A percentile compares a stretch with the other conserved stretches of the same genome.
These are phyloP conservation scores for Calameuta idolon DNA, from an alignment of 2,888 invertebrate species.

Conservation along the genomic window DNA sequence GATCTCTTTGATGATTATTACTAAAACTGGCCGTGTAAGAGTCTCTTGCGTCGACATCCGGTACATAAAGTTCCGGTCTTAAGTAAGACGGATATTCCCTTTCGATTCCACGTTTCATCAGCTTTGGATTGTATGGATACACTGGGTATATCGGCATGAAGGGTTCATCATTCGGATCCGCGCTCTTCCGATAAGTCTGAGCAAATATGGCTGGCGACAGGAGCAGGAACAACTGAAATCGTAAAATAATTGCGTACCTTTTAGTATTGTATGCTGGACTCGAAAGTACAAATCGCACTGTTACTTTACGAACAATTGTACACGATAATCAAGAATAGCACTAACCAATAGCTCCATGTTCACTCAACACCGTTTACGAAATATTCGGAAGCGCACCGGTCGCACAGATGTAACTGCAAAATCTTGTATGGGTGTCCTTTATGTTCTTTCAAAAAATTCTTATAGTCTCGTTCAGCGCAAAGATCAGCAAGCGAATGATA, in stretches of 20 bases:
- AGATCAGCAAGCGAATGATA: slow-evolving; percentile 56
- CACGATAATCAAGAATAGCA: slow-evolving; percentile 18
- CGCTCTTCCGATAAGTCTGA: slow-evolving; percentile 41
- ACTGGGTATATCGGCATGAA: slow-evolving; percentile 60
- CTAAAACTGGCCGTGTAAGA: slow-evolving; percentile 47
- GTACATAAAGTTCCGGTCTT: slow-evolving; percentile 53
- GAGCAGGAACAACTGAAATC: slow-evolving; percentile 54
- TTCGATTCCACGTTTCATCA: slow-evolving; percentile 59
- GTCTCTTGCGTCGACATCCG: slow-evolving; percentile 54
- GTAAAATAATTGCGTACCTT: not conserved
- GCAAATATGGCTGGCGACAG: slow-evolving; percentile 49
- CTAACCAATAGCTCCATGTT: slow-evolving; percentile 57
- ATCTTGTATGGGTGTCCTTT: not conserved
- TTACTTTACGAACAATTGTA: not conserved
- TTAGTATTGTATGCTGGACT: not conserved
- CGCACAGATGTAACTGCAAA: not conserved
- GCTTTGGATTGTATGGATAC: slow-evolving; percentile 59
- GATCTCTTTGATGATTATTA: slow-evolving; percentile 46
- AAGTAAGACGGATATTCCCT: slow-evolving; percentile 36
- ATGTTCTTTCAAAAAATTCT: not conserved
- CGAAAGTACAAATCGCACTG: not conserved
- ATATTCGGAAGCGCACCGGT: not conserved
- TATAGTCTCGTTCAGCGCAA: slow-evolving; percentile 15
- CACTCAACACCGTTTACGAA: slow-evolving; percentile 8
- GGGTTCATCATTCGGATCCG: slow-evolving; percentile 58